phyloP scores from a whole-genome alignment of 2,888 invertebrate species.

The Heliconius ethilla region DNA sequence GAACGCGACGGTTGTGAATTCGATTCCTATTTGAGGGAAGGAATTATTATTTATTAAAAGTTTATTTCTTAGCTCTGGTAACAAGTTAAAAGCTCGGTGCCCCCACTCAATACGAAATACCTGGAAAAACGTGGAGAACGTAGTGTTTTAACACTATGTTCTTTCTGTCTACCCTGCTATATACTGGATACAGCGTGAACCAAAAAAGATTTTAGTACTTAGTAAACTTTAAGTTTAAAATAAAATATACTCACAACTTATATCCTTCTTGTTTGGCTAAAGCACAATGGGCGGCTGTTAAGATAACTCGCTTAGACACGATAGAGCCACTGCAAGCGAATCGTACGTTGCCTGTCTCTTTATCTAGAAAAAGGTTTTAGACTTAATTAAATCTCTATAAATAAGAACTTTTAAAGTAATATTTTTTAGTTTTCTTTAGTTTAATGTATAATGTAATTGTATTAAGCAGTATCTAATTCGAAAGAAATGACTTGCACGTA shows the following conservation, averaged over 20 bases:
- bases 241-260: slow-evolving; percentile 84
- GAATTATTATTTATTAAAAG: too few species aligned
- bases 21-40: too few species aligned
- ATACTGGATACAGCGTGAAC: too few species aligned
- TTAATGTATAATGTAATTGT: background rate
- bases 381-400: background rate
- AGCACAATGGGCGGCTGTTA: slow-evolving; percentile 91
- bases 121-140: too few species aligned
- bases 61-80: too few species aligned
- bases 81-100: too few species aligned
- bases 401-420: background rate
- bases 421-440: background rate
- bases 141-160: too few species aligned
- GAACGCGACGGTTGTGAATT: too few species aligned
- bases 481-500: background rate
- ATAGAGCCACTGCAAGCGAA: slow-evolving; percentile 91
- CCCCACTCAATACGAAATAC: too few species aligned
- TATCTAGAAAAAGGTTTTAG: slow-evolving; percentile 74
- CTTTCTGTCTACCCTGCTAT: too few species aligned
- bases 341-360: slow-evolving; percentile 84
- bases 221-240: background rate
- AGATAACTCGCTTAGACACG: slow-evolving; percentile 82
- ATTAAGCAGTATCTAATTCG: background rate
- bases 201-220: too few species aligned
- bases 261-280: slow-evolving; percentile 88